Evolutionary conservation across 2,797 vertebrate genomes (phyloP), one percentile per base, ranked within the genome.

Genomic region (Pelochelys cantorii): DNA sequence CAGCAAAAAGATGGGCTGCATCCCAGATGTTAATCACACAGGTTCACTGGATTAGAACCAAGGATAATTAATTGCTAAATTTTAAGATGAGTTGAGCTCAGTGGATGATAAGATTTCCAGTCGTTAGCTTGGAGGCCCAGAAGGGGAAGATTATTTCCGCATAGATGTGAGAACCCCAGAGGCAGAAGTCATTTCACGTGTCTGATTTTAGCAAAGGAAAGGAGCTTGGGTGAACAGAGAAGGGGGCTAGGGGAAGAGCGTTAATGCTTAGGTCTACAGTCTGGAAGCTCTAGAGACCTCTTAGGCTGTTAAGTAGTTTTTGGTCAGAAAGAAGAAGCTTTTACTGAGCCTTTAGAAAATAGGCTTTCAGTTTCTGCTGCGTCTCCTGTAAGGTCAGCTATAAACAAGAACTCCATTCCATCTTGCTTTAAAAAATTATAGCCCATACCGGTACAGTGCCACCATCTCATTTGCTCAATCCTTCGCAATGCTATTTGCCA

Each of bases 41-140:
- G 92, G 92, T 92, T 97, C 96, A 94, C 92, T 98, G 96, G 97
- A 98, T 98, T 98, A 98, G 97, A 98, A 98, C 96, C 55, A 93
- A 93, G 97, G 97, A 98, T 98, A 98, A 98, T 98, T 98, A 98
- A 98, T 98, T 97, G 96, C 95, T 87, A 81, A 90, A 94, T 97
- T 97, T 98, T 97, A 97, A 98, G 98, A 97, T 93, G 90, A 60
- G 81, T 84, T 90, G 94, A 90, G 90, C 87, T 96, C 96, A 98
- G 96, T 56, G 94, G 86, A 95, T 97, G 93, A 91, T 96, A 97
- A 94, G 92, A 96, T 97, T 98, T 98, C 90, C 91, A 97, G 95
- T 23, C 93, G 74, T 78, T 60, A 74, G 79, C 93, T 95, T 90
- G 93, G 81, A 96, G 71, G 90, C 96, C 93, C 95, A 96, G 92